Evolutionary conservation across 2,113 vertebrate species (phyloP).

Genomic region (Misgurnus mizolepis): DNA sequence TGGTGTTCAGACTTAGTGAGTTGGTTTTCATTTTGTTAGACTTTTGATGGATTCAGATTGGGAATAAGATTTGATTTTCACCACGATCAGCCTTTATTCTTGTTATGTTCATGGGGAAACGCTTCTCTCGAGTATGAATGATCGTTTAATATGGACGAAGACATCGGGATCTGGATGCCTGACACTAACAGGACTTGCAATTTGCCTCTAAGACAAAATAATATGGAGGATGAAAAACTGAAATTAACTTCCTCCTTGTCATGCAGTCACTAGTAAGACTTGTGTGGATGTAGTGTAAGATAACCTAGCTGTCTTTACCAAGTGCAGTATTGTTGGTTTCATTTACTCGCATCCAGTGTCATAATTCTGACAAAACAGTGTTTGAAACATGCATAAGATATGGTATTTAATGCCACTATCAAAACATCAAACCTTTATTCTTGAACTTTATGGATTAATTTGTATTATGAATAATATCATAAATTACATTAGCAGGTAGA

Average conservation of each 20-base stretch:
- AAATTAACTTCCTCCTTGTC: conserved; percentile 25
- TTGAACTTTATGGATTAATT: conserved; percentile 9
- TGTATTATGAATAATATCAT: conserved; percentile 23
- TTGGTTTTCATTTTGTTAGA: background rate
- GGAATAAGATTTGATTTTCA: conserved; percentile 15
- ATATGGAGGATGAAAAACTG: background rate
- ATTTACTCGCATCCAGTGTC: conserved; percentile 33
- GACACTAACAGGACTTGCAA: background rate
- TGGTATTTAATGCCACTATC: conserved; percentile 9
- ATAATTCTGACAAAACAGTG: conserved; percentile 11
- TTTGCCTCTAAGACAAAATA: background rate
- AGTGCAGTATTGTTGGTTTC: conserved; percentile 33
- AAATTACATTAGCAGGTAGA: conserved; percentile 25
- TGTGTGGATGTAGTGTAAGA: conserved; percentile 41
- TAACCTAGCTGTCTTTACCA: conserved; percentile 41
- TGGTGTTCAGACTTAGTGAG: background rate
- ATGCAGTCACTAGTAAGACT: conserved; percentile 31
- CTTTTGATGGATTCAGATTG: background rate
- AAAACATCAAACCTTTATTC: conserved; percentile 5
- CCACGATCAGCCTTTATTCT: conserved; percentile 19
- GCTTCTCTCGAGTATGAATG: conserved; percentile 11
- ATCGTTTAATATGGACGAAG: conserved; percentile 9
- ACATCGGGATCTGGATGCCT: background rate
- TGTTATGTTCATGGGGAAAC: conserved; percentile 24
- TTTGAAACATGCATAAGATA: conserved; percentile 7